A percentile compares a stretch with the other conserved stretches of the same genome.
These are phyloP conservation scores for Tyto alba DNA, from an alignment of 2,113 vertebrate genomes.

Conservation along the genomic window DNA sequence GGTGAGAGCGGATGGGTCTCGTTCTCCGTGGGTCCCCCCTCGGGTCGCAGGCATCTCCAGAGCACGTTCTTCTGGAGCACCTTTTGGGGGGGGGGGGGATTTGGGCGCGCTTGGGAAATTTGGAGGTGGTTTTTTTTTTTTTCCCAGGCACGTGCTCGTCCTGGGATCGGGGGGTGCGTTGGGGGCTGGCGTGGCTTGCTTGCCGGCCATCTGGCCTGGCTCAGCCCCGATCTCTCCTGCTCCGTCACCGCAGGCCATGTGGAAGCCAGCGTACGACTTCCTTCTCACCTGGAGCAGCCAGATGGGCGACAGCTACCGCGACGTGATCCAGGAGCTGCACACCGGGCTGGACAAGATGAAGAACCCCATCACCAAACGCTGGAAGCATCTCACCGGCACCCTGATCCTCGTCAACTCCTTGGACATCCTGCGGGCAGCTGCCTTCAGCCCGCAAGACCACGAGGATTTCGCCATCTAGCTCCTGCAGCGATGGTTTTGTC, in stretches of 20 bases:
- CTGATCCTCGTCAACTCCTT: constrained; percentile 94
- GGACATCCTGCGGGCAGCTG: constrained; percentile 87
- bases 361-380: constrained; percentile 93
- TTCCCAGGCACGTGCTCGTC: accelerated
- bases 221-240: background rate
- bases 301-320: constrained; percentile 95
- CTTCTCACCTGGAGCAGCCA: constrained; percentile 95
- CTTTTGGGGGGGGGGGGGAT: background rate
- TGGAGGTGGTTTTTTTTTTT: background rate
- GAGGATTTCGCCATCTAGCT: constrained; percentile 87
- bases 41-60: background rate
- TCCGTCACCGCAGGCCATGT: constrained; percentile 83
- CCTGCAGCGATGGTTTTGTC: background rate
- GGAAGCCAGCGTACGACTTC: constrained; percentile 97
- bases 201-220: background rate
- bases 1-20: constrained; percentile 61
- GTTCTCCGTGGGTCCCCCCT: too few relatives aligned
- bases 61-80: background rate
- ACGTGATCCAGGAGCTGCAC: constrained; percentile 96
- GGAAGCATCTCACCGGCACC: constrained; percentile 95
- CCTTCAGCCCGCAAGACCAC: constrained; percentile 83
- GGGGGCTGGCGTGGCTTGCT: background rate
- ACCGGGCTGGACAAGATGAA: constrained; percentile 94
- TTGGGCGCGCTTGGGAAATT: background rate
- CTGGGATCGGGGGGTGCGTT: background rate